These are phyloP conservation scores for Dendrolimus punctatus DNA, from an alignment of 1,140 invertebrate species.

Conservation along the genomic window DNA sequence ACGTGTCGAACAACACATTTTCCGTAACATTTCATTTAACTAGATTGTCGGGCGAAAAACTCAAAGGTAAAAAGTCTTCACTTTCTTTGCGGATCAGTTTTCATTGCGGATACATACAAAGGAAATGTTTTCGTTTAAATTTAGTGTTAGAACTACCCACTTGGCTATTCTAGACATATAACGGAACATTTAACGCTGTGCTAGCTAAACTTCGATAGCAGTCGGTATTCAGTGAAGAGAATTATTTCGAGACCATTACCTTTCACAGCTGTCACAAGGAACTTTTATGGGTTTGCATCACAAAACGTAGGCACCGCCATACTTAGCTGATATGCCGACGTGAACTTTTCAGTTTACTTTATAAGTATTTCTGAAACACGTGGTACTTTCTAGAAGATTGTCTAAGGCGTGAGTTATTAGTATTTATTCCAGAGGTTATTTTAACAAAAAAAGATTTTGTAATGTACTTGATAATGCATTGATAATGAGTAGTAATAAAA, in stretches of 20 bases:
- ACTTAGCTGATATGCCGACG: not conserved
- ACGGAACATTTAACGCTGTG: conserved; percentile 25
- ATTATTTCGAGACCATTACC: conserved; percentile 36
- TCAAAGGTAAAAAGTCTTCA: conserved; percentile 5
- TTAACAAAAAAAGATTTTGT: no score
- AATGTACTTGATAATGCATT: no score
- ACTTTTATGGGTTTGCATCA: conserved; percentile 18
- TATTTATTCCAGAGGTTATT: no score
- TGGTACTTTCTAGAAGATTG: no score
- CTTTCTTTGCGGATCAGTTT: no score
- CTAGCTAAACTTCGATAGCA: conserved; percentile 25
- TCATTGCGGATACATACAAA: no score
- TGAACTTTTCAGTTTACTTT: not conserved
- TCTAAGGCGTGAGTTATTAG: no score
- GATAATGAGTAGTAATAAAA: no score
- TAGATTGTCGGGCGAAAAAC: not conserved
- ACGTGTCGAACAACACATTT: no score
- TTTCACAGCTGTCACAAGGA: conserved; percentile 21
- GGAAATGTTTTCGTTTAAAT: not conserved
- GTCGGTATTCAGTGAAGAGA: conserved; percentile 23
- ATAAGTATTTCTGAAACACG: not conserved
- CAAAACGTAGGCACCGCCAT: conserved; percentile 9
- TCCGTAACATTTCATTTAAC: no score
- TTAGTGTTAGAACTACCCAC: conserved; percentile 10
- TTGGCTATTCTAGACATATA: conserved; percentile 12